Conservation (phyloP, 2,113 vertebrate species). For the Cyphomyrus plagiostoma region DNA sequence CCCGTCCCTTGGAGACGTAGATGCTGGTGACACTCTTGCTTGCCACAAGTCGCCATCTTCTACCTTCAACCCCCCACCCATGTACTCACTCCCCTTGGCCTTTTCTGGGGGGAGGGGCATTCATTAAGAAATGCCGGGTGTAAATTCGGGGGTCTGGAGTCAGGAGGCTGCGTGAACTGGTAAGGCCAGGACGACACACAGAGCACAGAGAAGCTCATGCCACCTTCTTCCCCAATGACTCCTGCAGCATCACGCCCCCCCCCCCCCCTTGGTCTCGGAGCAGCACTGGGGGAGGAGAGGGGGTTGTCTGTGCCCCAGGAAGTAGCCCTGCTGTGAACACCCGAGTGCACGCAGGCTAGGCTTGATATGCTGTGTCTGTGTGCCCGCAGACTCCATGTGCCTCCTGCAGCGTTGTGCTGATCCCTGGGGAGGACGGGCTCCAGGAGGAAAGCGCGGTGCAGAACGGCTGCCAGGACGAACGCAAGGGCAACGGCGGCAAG, state of each 20-base stretch:
- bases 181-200: conserved; percentile 12
- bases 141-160: neutral
- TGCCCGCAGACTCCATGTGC: conserved; percentile 67
- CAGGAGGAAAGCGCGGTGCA: conserved; percentile 65
- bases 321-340: neutral
- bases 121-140: neutral
- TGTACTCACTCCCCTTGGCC: neutral
- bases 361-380: neutral
- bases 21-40: neutral
- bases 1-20: neutral
- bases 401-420: conserved; percentile 66
- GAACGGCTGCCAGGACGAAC: conserved; percentile 79
- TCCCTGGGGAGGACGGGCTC: conserved; percentile 59
- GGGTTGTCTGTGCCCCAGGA: neutral
- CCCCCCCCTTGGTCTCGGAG: neutral
- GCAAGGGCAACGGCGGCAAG: conserved; percentile 64
- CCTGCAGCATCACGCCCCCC: neutral
- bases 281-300: neutral
- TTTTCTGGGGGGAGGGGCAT: neutral
- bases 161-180: conserved; percentile 1
- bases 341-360: neutral
- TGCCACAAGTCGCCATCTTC: neutral
- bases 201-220: conserved; percentile 15
- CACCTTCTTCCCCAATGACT: neutral
- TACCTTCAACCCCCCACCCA: neutral